A percentile compares a stretch with the other conserved stretches of the same genome.
These are phyloP conservation scores for Ceratitis capitata DNA, from an alignment of 1,140 invertebrate genomes.

Conservation along the genomic window DNA sequence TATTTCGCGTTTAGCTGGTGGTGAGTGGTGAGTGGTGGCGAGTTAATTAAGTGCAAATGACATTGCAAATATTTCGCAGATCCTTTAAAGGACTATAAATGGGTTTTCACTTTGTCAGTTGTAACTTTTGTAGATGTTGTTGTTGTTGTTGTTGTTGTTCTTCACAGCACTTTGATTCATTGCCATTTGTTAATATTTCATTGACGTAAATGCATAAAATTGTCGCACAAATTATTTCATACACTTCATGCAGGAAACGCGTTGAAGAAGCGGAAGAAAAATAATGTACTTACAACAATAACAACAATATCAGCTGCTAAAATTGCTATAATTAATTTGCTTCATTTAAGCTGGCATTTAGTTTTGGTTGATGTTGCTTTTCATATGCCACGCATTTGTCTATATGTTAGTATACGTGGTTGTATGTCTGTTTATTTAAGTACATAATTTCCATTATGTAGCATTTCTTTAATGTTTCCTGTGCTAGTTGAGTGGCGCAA, in stretches of 20 bases:
- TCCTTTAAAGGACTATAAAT: background rate
- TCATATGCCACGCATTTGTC: background rate
- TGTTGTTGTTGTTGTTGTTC: background rate
- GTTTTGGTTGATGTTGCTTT: background rate
- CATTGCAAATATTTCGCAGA: slow-evolving; percentile 15
- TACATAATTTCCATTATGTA: background rate
- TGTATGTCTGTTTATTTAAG: background rate
- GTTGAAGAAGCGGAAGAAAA: background rate
- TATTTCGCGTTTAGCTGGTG: background rate
- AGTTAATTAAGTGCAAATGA: slow-evolving; percentile 30
- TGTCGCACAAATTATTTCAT: background rate
- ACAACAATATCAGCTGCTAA: background rate
- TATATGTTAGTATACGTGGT: background rate
- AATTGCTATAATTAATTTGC: slow-evolving; percentile 2
- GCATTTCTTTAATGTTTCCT: background rate
- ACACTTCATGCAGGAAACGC: background rate
- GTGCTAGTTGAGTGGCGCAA: background rate
- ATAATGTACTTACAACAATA: background rate
- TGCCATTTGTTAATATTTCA: background rate
- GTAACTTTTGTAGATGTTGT: background rate
- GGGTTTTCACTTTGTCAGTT: background rate
- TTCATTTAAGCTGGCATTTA: background rate
- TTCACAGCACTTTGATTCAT: slow-evolving; percentile 10
- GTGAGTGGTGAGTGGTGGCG: background rate
- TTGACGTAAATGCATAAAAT: background rate